A percentile compares a stretch with the other conserved stretches of the same genome.
Evolutionary conservation across 2,888 invertebrate species (phyloP).

Genomic region (Caenorhabditis auriculariae): DNA sequence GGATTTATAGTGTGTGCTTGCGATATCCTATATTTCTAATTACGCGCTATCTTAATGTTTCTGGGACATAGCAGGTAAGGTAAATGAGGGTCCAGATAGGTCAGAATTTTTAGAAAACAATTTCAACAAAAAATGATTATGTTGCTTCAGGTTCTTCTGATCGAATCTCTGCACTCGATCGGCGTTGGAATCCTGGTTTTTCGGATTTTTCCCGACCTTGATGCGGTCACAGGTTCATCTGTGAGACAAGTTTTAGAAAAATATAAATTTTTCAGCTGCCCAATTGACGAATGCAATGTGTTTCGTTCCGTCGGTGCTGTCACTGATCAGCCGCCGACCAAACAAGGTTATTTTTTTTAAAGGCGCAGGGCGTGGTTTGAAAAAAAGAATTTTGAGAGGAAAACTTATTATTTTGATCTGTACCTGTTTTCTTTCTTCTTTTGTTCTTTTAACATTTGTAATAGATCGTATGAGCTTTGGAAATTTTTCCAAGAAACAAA

Average conservation of each 20-base stretch:
- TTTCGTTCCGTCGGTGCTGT: constrained; percentile 78
- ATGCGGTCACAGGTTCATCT: constrained; percentile 80
- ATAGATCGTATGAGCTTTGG: too few relatives aligned
- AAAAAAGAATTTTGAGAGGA: neutral
- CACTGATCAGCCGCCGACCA: constrained; percentile 67
- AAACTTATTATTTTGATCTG: too few relatives aligned
- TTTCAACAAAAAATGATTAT: too few relatives aligned
- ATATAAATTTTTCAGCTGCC: constrained; percentile 67
- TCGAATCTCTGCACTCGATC: constrained; percentile 84
- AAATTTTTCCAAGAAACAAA: too few relatives aligned
- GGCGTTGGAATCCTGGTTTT: constrained; percentile 85
- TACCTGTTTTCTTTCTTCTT: too few relatives aligned
- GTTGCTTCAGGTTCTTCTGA: constrained; percentile 74
- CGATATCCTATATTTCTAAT: too few relatives aligned
- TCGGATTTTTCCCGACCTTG: constrained; percentile 84
- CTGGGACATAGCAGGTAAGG: too few relatives aligned
- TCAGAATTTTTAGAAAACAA: too few relatives aligned
- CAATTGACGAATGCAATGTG: constrained; percentile 95
- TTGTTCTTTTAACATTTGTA: too few relatives aligned
- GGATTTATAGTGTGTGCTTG: too few relatives aligned
- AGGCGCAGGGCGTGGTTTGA: neutral
- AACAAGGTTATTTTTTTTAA: constrained; percentile 8
- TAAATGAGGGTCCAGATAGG: too few relatives aligned
- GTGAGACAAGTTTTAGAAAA: constrained; percentile 1
- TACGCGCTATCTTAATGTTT: too few relatives aligned